These are phyloP conservation scores for Scelioninae gen. 1 DNA, from an alignment of 2,888 invertebrate species.

Conservation along the genomic window DNA sequence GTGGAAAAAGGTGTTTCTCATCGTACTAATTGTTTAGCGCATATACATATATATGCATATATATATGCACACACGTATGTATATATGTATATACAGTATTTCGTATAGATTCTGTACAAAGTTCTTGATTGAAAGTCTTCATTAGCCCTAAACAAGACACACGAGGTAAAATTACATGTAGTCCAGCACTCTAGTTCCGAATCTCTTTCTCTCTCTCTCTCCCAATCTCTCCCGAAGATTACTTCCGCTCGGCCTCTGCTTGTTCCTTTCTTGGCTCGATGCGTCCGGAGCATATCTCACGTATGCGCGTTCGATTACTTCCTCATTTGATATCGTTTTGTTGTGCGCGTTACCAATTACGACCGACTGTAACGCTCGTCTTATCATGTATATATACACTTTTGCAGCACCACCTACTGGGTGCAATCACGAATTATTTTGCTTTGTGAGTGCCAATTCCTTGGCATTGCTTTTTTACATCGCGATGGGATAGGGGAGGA, in stretches of 20 bases:
- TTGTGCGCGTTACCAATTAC: conserved; percentile 59
- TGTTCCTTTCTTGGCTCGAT: conserved; percentile 31
- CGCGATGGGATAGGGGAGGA: conserved; percentile 54
- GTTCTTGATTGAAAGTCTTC: conserved; percentile 81
- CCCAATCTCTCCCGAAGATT: too few species aligned
- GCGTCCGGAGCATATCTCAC: conserved; percentile 19
- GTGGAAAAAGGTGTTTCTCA: conserved; percentile 80
- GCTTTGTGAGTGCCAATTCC: conserved; percentile 69
- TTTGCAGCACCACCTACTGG: conserved; percentile 24
- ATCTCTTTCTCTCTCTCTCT: conserved; percentile 9
- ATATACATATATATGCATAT: conserved; percentile 62
- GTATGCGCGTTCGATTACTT: conserved; percentile 44
- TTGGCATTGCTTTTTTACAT: conserved; percentile 68
- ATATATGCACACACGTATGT: conserved; percentile 64
- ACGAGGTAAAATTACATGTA: conserved; percentile 81
- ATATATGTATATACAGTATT: conserved; percentile 71
- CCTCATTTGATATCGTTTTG: conserved; percentile 31
- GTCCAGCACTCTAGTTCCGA: conserved; percentile 72
- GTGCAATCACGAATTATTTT: conserved; percentile 34
- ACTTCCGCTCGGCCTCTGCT: too few species aligned
- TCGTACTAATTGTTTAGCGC: conserved; percentile 61
- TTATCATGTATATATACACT: conserved; percentile 52
- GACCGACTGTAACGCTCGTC: conserved; percentile 46
- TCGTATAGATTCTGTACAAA: conserved; percentile 83
- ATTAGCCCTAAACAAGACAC: conserved; percentile 83